These are phyloP conservation scores for Cheilosia soror DNA, from an alignment of 2,888 invertebrate genomes.

Conservation along the genomic window DNA sequence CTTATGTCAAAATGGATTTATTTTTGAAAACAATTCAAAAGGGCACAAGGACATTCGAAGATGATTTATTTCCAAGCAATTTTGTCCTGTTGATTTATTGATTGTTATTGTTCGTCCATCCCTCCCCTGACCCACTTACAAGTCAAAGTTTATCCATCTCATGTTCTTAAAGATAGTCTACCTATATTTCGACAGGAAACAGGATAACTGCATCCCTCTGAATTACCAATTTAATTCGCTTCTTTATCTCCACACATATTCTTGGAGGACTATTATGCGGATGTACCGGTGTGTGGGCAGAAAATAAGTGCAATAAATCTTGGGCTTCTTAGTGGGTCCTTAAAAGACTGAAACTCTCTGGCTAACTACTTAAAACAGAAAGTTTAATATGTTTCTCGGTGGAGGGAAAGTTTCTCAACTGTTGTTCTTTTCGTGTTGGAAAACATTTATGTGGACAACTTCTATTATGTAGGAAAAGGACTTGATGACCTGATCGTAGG, in stretches of 20 bases:
- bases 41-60: constrained; percentile 29
- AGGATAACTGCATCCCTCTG: constrained; percentile 57
- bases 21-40: constrained; percentile 32
- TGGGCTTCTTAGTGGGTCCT: constrained; percentile 68
- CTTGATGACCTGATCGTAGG: constrained; percentile 45
- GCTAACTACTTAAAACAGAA: constrained; percentile 73
- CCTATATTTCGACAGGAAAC: neutral
- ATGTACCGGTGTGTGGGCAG: neutral
- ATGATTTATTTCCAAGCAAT: constrained; percentile 50
- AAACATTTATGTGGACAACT: constrained; percentile 63
- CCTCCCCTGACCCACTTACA: constrained; percentile 43
- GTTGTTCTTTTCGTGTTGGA: constrained; percentile 39
- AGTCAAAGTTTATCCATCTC: constrained; percentile 32
- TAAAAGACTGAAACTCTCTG: constrained; percentile 68
- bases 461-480: constrained; percentile 11
- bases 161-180: constrained; percentile 22
- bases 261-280: constrained; percentile 29
- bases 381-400: constrained; percentile 69
- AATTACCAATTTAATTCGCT: constrained; percentile 70
- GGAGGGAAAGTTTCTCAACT: constrained; percentile 31
- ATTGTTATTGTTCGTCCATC: constrained; percentile 7
- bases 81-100: constrained; percentile 41
- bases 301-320: constrained; percentile 69
- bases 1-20: constrained; percentile 78
- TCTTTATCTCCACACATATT: constrained; percentile 35